A percentile compares a stretch with the other conserved stretches of the same genome.
phyloP scores from a whole-genome alignment of 2,113 vertebrate genomes.

The Vimba vimba region DNA sequence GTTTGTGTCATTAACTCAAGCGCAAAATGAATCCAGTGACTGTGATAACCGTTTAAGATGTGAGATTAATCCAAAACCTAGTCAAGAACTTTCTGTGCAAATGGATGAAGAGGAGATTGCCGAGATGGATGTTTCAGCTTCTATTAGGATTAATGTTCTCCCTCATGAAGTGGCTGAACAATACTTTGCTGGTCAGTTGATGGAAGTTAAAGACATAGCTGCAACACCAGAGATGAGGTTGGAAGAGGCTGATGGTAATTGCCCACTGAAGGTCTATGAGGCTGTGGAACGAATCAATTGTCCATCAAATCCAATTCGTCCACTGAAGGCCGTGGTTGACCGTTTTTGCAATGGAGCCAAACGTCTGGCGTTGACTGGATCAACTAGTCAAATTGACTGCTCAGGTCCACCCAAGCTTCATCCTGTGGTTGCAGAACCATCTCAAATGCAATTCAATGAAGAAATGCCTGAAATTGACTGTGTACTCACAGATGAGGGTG shows the following conservation, averaged over 20 bases:
- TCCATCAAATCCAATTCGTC: background rate
- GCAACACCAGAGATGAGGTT: background rate
- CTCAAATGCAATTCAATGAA: background rate
- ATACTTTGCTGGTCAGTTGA: slow-evolving; percentile 47
- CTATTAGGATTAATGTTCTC: slow-evolving; percentile 65
- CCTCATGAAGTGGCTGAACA: slow-evolving; percentile 63
- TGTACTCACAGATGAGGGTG: background rate
- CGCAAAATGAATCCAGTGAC: background rate
- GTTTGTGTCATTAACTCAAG: background rate
- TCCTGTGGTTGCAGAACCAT: background rate
- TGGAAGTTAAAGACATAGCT: background rate
- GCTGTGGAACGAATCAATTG: background rate
- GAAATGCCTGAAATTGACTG: background rate
- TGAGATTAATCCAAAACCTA: background rate
- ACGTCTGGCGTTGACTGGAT: background rate
- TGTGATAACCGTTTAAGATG: background rate
- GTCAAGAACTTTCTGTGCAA: background rate
- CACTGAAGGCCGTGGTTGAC: background rate
- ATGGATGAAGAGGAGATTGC: background rate
- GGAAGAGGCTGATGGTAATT: background rate
- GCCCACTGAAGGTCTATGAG: background rate
- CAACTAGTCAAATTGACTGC: background rate
- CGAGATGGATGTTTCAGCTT: slow-evolving; percentile 52
- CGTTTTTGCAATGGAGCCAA: background rate
- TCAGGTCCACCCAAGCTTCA: background rate